Evolutionary conservation across 1,140 invertebrate genomes (phyloP).

Genomic region (Drosophila busckii): DNA sequence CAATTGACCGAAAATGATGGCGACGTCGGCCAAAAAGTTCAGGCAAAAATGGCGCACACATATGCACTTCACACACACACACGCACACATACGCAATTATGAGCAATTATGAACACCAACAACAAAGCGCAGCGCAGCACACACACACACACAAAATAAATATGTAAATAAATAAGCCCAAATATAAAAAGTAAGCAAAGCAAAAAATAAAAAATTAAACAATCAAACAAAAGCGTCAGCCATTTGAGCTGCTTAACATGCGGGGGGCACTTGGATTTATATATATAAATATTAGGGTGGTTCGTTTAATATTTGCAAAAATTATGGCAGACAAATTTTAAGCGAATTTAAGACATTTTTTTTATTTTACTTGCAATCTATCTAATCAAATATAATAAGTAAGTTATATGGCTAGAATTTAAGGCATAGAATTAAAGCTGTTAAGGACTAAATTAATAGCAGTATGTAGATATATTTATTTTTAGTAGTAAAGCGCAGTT

Average conservation of each 20-base stretch:
- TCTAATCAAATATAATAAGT: too few species aligned
- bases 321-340: too few species aligned
- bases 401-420: too few species aligned
- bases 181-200: constrained; percentile 22
- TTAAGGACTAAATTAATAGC: too few species aligned
- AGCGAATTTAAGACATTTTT: too few species aligned
- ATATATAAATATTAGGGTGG: too few species aligned
- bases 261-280: neutral
- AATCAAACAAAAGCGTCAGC: constrained; percentile 34
- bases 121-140: constrained; percentile 4
- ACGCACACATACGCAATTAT: constrained; percentile 67
- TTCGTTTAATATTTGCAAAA: neutral
- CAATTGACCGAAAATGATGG: constrained; percentile 74
- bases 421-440: too few species aligned
- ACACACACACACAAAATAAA: neutral
- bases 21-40: constrained; percentile 43
- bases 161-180: constrained; percentile 21
- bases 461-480: too few species aligned
- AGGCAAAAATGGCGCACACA: constrained; percentile 58
- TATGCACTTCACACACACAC: constrained; percentile 36
- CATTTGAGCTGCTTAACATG: constrained; percentile 24
- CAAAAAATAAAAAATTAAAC: constrained; percentile 37
- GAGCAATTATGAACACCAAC: constrained; percentile 64
- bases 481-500: too few species aligned
- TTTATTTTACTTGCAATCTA: too few species aligned